Evolutionary conservation across 30 jellyfish, hydroid and myxozoan genomes (phyloP).

Genomic region (Turritopsis rubra): DNA sequence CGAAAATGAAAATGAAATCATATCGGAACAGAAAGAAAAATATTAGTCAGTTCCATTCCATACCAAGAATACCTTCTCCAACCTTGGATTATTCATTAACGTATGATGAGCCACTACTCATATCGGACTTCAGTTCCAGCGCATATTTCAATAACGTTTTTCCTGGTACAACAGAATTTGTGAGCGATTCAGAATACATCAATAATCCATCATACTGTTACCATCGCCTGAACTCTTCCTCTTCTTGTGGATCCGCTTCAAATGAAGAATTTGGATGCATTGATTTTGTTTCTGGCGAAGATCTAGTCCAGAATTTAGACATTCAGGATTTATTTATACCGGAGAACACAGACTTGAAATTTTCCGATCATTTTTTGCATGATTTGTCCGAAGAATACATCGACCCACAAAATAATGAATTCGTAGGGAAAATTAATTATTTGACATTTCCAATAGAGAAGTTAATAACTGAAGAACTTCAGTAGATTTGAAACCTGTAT

Average conservation of each 20-base stretch:
- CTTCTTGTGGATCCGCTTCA: constrained; percentile 52
- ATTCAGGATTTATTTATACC: constrained; percentile 82
- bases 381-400: background rate
- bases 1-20: constrained; percentile 1
- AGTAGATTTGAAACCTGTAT: background rate
- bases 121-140: background rate
- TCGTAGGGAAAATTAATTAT: background rate
- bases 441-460: background rate
- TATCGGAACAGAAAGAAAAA: background rate
- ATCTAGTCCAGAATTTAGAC: constrained; percentile 64
- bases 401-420: background rate
- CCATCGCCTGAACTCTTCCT: constrained; percentile 8
- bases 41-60: background rate
- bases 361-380: background rate
- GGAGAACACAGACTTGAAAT: constrained; percentile 3
- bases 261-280: constrained; percentile 35
- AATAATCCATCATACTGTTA: background rate
- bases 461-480: background rate
- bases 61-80: background rate
- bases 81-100: background rate
- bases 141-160: background rate
- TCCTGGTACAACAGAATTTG: background rate
- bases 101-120: background rate
- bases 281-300: constrained; percentile 95
- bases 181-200: constrained; percentile 42